phyloP scores from a whole-genome alignment of 1,140 invertebrate species.

The Drosophila parvula region DNA sequence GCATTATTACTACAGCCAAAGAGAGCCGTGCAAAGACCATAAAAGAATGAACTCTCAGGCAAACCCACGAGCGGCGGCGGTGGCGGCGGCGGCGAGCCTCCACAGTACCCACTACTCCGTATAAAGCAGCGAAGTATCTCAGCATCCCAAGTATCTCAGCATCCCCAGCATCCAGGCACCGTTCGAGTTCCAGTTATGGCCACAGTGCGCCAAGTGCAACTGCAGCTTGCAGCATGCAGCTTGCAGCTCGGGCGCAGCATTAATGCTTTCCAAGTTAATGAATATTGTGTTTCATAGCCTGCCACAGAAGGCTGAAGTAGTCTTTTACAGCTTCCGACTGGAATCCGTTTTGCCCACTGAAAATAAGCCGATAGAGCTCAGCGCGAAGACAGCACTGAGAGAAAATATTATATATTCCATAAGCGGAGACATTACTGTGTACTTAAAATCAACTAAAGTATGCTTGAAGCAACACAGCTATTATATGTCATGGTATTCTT shows the following conservation, averaged over 20 bases:
- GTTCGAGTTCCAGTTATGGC: constrained; percentile 52
- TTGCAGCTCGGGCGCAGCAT: constrained; percentile 59
- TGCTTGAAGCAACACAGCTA: no score
- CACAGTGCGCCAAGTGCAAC: constrained; percentile 20
- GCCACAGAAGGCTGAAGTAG: constrained; percentile 64
- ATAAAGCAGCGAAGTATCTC: constrained; percentile 1
- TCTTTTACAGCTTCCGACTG: constrained; percentile 80
- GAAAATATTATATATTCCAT: neutral
- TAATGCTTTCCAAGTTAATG: constrained; percentile 79
- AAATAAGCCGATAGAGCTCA: constrained; percentile 50
- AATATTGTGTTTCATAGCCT: constrained; percentile 81
- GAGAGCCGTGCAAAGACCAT: constrained; percentile 70
- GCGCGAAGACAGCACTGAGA: constrained; percentile 10
- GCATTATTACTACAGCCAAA: constrained; percentile 75
- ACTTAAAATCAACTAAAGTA: neutral
- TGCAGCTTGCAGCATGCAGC: constrained; percentile 27
- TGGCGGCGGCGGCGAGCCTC: constrained; percentile 1
- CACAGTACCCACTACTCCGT: neutral
- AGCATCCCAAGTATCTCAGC: constrained; percentile 2
- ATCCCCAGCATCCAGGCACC: constrained; percentile 23
- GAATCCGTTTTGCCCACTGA: constrained; percentile 67
- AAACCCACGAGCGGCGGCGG: constrained; percentile 32
- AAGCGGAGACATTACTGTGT: neutral
- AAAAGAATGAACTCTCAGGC: constrained; percentile 63
- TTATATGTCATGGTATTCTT: no score